Percentiles rank a stretch among this genome's conserved stretches.
These are phyloP conservation scores for Podocnemis expansa DNA, from an alignment of 2,113 vertebrate genomes.

Conservation along the genomic window DNA sequence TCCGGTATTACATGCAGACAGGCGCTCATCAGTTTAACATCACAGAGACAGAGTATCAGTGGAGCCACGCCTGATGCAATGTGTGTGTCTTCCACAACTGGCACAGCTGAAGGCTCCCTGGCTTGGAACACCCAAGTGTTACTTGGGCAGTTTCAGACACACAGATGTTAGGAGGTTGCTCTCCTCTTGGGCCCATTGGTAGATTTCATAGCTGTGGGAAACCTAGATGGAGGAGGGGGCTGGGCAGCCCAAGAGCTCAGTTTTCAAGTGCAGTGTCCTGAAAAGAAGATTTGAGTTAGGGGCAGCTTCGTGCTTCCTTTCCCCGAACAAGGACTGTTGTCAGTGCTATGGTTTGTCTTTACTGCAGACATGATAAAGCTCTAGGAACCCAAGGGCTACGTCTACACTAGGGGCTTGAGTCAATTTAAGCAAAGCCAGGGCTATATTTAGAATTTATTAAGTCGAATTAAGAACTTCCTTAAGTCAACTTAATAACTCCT, in stretches of 20 bases:
- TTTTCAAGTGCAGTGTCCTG: accelerated
- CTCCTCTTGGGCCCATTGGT: background rate
- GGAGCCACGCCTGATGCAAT: background rate
- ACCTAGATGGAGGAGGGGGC: too few species aligned
- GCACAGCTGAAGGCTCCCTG: background rate
- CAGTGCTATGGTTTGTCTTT: background rate
- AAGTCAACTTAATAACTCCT: too few species aligned
- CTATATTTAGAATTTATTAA: too few species aligned
- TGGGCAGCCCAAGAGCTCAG: background rate
- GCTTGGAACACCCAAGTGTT: background rate
- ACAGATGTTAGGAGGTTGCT: too few species aligned
- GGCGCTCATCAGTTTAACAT: background rate
- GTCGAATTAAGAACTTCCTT: too few species aligned
- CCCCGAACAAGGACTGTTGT: accelerated
- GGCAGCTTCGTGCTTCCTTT: background rate
- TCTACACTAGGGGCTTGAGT: too few species aligned
- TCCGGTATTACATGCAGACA: accelerated
- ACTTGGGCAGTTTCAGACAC: background rate
- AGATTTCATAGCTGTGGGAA: background rate
- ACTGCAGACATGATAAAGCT: background rate
- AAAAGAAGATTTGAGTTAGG: background rate
- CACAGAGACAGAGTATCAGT: background rate
- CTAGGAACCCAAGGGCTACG: too few species aligned
- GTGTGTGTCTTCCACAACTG: background rate
- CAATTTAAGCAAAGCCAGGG: too few species aligned